phyloP scores from a whole-genome alignment of 2,797 vertebrate species.

The Odontamblyopus rebecca region DNA sequence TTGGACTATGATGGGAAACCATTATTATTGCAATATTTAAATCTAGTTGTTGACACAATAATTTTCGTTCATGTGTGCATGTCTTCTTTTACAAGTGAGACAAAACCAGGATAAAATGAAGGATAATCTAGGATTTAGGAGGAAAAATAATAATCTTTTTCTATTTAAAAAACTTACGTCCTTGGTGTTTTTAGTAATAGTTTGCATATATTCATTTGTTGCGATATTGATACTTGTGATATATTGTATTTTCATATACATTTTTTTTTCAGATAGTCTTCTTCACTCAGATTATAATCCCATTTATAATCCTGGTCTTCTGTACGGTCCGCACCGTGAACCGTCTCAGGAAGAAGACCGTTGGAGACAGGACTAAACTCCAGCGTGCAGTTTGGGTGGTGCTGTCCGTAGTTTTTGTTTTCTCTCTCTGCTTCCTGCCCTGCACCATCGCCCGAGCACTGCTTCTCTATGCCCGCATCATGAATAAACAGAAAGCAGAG shows the following conservation, averaged over 20 bases:
- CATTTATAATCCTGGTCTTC: slow-evolving; percentile 73
- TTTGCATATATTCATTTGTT: too few species aligned
- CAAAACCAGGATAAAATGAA: too few species aligned
- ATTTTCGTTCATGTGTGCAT: too few species aligned
- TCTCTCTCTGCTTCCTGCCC: slow-evolving; percentile 72
- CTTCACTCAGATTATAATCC: slow-evolving; percentile 70
- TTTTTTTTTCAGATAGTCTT: slow-evolving; percentile 42
- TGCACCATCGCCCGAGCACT: slow-evolving; percentile 56
- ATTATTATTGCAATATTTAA: too few species aligned
- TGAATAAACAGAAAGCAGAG: rapidly evolving
- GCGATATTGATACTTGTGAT: too few species aligned
- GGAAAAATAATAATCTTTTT: too few species aligned
- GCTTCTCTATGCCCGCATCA: slow-evolving; percentile 32
- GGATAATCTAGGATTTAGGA: too few species aligned
- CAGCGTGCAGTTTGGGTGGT: slow-evolving; percentile 55
- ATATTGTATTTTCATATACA: not conserved
- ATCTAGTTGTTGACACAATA: too few species aligned
- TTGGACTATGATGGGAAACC: too few species aligned
- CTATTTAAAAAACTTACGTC: too few species aligned
- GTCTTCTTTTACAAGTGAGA: too few species aligned
- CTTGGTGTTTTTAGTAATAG: too few species aligned
- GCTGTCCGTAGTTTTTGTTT: slow-evolving; percentile 56
- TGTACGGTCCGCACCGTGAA: slow-evolving; percentile 58
- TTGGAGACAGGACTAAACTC: slow-evolving; percentile 66
- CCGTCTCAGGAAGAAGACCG: slow-evolving; percentile 59